These are phyloP conservation scores for Dinocampus coccinellae DNA, from an alignment of 2,888 invertebrate genomes.

Conservation along the genomic window DNA sequence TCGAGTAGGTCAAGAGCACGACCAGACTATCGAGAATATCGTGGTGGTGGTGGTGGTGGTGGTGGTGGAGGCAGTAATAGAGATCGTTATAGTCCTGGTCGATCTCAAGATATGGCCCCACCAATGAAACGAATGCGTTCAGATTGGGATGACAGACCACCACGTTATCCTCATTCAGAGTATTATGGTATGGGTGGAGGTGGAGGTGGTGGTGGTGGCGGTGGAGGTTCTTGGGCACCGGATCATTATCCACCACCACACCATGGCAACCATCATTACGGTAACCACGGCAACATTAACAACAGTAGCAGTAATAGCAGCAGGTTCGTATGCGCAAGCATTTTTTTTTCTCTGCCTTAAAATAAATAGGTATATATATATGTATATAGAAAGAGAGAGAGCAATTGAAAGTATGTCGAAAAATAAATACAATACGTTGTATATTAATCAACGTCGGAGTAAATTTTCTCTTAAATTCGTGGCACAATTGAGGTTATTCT, in stretches of 20 bases:
- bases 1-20: slow-evolving; percentile 77
- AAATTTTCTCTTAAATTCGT: slow-evolving; percentile 5
- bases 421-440: neutral
- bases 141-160: slow-evolving; percentile 76
- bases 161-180: slow-evolving; percentile 54
- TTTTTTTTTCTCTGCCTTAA: slow-evolving; percentile 2
- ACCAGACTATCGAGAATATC: slow-evolving; percentile 84
- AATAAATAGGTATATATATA: neutral
- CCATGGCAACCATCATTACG: slow-evolving; percentile 75
- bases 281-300: slow-evolving; percentile 70
- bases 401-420: no score
- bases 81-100: slow-evolving; percentile 74
- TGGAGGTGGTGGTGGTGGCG: slow-evolving; percentile 45
- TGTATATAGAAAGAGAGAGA: no score
- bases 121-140: slow-evolving; percentile 82
- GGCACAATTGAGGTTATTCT: slow-evolving; percentile 10
- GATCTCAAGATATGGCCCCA: slow-evolving; percentile 83
- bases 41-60: slow-evolving; percentile 77
- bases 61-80: slow-evolving; percentile 73
- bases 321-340: slow-evolving; percentile 29
- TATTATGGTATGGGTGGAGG: slow-evolving; percentile 55
- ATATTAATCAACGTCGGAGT: neutral
- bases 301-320: slow-evolving; percentile 15
- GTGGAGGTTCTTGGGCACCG: slow-evolving; percentile 56
- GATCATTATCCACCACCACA: slow-evolving; percentile 70